Percentiles rank a stretch among this genome's conserved stretches.
These are phyloP conservation scores for Nymphicus hollandicus DNA, from an alignment of 2,113 vertebrate genomes.

Conservation along the genomic window DNA sequence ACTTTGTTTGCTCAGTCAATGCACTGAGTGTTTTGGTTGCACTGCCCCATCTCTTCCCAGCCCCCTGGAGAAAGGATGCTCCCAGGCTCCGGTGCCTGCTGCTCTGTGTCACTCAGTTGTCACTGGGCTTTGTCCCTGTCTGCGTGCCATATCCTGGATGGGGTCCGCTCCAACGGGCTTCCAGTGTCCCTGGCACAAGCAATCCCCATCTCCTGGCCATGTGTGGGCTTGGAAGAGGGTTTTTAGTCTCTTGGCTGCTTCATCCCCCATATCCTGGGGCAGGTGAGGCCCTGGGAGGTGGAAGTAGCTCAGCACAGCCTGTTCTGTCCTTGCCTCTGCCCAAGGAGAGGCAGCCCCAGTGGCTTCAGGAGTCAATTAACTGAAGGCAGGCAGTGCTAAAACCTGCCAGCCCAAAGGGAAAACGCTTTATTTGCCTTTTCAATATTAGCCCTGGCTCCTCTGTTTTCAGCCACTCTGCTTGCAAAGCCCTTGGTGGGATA, in stretches of 20 bases:
- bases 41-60: background rate
- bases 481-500: background rate
- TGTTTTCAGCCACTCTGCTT: background rate
- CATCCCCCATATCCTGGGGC: background rate
- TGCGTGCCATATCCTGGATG: accelerated
- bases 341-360: background rate
- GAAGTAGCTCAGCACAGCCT: background rate
- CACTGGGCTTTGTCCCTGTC: background rate
- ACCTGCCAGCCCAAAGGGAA: background rate
- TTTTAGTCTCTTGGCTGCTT: background rate
- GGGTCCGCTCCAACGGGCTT: background rate
- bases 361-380: background rate
- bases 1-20: background rate
- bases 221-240: background rate
- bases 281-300: background rate
- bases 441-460: background rate
- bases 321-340: background rate
- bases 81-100: background rate
- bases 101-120: background rate
- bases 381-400: background rate
- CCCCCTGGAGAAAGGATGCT: background rate
- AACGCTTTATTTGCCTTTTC: background rate
- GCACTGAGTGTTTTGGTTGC: background rate
- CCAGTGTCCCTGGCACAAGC: background rate
- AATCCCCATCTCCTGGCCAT: background rate